Percentiles rank a stretch among this genome's conserved stretches.
These are phyloP conservation scores for Parnassius smintheus DNA, from an alignment of 2,888 invertebrate genomes.

Conservation along the genomic window DNA sequence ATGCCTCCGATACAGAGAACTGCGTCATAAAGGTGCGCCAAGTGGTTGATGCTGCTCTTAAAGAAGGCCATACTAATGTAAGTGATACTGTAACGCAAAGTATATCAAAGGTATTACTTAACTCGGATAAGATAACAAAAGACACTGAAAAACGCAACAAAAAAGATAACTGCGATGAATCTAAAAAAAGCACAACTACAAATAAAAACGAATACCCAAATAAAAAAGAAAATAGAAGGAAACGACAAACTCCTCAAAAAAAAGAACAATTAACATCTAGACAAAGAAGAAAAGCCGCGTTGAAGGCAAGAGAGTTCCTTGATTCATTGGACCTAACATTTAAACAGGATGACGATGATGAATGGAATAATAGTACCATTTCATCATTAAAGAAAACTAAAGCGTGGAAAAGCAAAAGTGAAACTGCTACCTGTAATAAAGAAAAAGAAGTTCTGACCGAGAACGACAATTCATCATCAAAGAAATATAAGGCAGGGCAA, in stretches of 20 bases:
- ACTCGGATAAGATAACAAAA: too few species aligned
- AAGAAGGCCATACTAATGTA: too few species aligned
- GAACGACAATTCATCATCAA: constrained; percentile 16
- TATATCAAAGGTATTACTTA: too few species aligned
- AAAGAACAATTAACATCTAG: neutral
- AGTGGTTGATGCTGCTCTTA: too few species aligned
- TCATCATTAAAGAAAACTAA: neutral
- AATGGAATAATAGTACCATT: constrained; percentile 23
- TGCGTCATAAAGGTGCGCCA: too few species aligned
- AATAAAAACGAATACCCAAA: neutral
- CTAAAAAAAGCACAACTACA: neutral
- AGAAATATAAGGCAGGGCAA: constrained; percentile 10
- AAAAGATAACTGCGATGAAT: too few species aligned
- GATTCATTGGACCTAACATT: constrained; percentile 30
- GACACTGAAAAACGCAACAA: too few species aligned
- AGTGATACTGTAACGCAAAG: too few species aligned
- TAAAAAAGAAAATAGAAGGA: neutral
- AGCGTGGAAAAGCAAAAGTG: constrained; percentile 4
- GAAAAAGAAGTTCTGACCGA: neutral
- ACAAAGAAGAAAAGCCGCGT: constrained; percentile 34
- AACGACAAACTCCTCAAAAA: neutral
- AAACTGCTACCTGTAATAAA: neutral
- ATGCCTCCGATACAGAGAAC: too few species aligned
- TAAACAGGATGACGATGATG: constrained; percentile 32
- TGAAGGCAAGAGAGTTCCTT: constrained; percentile 36